phyloP scores from a whole-genome alignment of 2,113 vertebrate genomes.

The Prinia subflava region DNA sequence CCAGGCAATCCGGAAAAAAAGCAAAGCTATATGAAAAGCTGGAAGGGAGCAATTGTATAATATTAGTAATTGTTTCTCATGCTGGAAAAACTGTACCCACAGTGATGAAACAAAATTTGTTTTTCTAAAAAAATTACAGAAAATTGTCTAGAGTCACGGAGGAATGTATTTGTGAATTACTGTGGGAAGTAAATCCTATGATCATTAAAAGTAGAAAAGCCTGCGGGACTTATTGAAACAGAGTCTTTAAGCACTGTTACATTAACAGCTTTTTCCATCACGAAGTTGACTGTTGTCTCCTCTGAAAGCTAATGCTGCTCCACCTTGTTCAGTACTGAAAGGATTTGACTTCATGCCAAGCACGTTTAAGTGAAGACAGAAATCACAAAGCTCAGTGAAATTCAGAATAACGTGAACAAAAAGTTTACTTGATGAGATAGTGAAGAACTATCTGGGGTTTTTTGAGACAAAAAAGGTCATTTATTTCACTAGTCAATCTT shows the following conservation, averaged over 20 bases:
- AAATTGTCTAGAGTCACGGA: neutral
- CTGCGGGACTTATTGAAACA: neutral
- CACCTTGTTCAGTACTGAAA: neutral
- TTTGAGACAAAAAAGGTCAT: neutral
- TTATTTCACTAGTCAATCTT: neutral
- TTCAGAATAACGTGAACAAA: neutral
- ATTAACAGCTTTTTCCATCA: neutral
- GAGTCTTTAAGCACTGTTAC: neutral
- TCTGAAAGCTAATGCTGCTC: neutral
- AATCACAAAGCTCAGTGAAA: neutral
- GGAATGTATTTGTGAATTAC: neutral
- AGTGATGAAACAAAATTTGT: neutral
- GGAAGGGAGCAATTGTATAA: neutral
- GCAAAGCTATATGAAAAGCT: neutral
- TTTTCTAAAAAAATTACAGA: neutral
- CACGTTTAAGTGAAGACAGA: neutral
- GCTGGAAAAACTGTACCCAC: neutral
- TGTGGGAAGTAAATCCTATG: neutral
- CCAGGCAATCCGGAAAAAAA: neutral
- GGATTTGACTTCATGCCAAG: neutral
- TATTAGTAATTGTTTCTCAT: neutral
- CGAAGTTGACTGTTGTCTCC: neutral
- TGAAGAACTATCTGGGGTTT: neutral
- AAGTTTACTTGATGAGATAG: neutral
- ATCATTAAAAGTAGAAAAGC: neutral